Percentiles rank a stretch among this genome's conserved stretches.
These are phyloP conservation scores for Parnassius orleans DNA, from an alignment of 2,888 invertebrate species.

Conservation along the genomic window DNA sequence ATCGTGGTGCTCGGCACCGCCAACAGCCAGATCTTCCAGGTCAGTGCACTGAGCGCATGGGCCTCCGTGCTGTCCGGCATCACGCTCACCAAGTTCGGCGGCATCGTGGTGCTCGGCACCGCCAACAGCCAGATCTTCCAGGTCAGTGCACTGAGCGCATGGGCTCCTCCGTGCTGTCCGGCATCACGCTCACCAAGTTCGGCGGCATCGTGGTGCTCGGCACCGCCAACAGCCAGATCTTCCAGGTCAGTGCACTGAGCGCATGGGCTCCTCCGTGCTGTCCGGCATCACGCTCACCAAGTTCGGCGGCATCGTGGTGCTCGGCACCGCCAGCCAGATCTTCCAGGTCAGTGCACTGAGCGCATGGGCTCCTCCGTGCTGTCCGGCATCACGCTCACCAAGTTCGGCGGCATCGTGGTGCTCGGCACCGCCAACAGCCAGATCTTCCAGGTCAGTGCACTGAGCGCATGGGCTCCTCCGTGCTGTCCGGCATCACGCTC, in stretches of 20 bases:
- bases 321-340: slow-evolving; percentile 94
- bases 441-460: slow-evolving; percentile 87
- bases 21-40: slow-evolving; percentile 97
- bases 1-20: slow-evolving; percentile 98
- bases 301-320: slow-evolving; percentile 95
- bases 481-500: slow-evolving; percentile 98
- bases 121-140: slow-evolving; percentile 99
- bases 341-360: slow-evolving; percentile 91
- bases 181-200: slow-evolving; percentile 87
- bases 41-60: slow-evolving; percentile 34
- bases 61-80: slow-evolving; percentile 93
- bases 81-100: slow-evolving; percentile 98
- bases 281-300: slow-evolving; percentile 99
- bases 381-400: slow-evolving; percentile 98
- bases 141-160: slow-evolving; percentile 47
- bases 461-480: slow-evolving; percentile 94
- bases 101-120: slow-evolving; percentile 97
- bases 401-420: slow-evolving; percentile 98
- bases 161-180: no score
- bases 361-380: slow-evolving; percentile 97
- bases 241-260: slow-evolving; percentile 81
- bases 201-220: slow-evolving; percentile 98
- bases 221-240: slow-evolving; percentile 98
- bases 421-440: slow-evolving; percentile 98
- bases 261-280: slow-evolving; percentile 97